Evolutionary conservation across 2,888 invertebrate species (phyloP).

Genomic region (Minunthozetes semirufus): DNA sequence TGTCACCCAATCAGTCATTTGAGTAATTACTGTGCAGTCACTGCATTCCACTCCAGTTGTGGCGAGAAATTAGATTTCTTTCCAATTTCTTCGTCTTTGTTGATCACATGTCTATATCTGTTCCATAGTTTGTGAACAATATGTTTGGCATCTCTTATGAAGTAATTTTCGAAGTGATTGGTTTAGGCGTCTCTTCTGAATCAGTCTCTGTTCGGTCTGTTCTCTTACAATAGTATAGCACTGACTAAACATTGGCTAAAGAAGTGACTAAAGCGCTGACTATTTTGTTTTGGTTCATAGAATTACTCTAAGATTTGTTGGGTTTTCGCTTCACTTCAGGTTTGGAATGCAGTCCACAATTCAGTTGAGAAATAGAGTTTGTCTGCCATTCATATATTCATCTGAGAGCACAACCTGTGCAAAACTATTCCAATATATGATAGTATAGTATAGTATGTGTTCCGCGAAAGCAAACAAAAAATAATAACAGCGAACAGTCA

Average conservation of each 20-base stretch:
- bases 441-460: background rate
- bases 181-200: too few relatives aligned
- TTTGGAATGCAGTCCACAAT: background rate
- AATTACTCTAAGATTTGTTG: background rate
- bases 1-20: constrained; percentile 28
- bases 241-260: too few relatives aligned
- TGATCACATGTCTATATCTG: background rate
- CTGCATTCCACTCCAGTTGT: background rate
- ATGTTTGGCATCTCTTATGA: too few relatives aligned
- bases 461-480: constrained; percentile 19
- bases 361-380: background rate
- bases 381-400: background rate
- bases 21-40: background rate
- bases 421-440: background rate
- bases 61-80: constrained; percentile 18
- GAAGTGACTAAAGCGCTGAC: background rate
- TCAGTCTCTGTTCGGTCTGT: too few relatives aligned
- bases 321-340: background rate
- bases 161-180: too few relatives aligned
- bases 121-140: too few relatives aligned
- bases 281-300: constrained; percentile 17
- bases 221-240: too few relatives aligned
- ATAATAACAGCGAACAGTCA: constrained; percentile 24
- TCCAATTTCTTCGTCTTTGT: background rate
- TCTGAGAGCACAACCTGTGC: background rate